A percentile compares a stretch with the other conserved stretches of the same genome.
These are phyloP conservation scores for Calonectris borealis DNA, from an alignment of 2,113 vertebrate species.

Conservation along the genomic window DNA sequence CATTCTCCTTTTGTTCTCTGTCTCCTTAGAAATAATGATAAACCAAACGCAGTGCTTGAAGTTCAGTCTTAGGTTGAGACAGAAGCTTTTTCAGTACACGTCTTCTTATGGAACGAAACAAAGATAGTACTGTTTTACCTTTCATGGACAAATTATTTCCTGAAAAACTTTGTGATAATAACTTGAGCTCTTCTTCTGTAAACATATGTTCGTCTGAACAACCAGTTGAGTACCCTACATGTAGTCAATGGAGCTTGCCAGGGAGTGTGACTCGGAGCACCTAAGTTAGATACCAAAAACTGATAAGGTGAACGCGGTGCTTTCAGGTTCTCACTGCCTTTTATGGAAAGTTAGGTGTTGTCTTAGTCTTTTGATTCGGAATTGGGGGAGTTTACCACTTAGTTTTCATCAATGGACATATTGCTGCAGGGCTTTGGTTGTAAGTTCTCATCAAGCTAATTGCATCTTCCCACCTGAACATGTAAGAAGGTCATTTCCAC, in stretches of 20 bases:
- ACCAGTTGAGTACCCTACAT: neutral
- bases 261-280: neutral
- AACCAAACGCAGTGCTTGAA: neutral
- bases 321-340: neutral
- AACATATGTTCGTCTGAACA: neutral
- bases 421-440: neutral
- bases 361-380: neutral
- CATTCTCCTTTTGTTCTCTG: neutral
- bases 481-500: neutral
- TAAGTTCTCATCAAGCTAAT: neutral
- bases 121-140: neutral
- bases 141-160: neutral
- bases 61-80: neutral
- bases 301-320: neutral
- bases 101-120: neutral
- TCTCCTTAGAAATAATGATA: neutral
- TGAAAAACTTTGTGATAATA: neutral
- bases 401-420: neutral
- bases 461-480: neutral
- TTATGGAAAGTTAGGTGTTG: neutral
- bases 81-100: accelerated
- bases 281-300: neutral
- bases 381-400: neutral
- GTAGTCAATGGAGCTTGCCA: neutral
- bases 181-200: neutral